Evolutionary conservation across 2,113 vertebrate species (phyloP).

Genomic region (Paramormyrops kingsleyae): DNA sequence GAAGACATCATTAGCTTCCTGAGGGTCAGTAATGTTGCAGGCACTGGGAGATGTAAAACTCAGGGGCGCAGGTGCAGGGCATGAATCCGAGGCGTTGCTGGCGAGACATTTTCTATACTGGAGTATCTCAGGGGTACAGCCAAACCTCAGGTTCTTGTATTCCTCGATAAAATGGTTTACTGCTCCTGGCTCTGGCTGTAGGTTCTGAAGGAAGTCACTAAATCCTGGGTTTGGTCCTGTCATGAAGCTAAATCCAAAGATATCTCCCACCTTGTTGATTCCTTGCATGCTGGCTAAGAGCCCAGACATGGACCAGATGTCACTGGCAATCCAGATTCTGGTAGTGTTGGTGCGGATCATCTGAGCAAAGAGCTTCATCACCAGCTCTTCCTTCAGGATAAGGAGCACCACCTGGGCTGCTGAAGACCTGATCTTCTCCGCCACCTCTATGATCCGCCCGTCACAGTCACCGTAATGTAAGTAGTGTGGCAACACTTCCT

Average conservation of each 20-base stretch:
- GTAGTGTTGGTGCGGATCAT: conserved; percentile 42
- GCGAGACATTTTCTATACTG: conserved; percentile 32
- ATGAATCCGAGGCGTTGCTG: conserved; percentile 5
- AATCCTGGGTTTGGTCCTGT: conserved; percentile 41
- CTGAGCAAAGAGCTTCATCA: conserved; percentile 45
- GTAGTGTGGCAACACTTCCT: conserved; percentile 42
- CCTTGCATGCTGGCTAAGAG: conserved; percentile 36
- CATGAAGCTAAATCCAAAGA: conserved; percentile 53
- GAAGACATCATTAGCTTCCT: conserved; percentile 43
- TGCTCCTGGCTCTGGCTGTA: conserved; percentile 34
- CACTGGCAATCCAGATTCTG: conserved; percentile 55
- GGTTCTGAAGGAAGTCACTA: conserved; percentile 43
- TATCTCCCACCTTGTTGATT: conserved; percentile 52
- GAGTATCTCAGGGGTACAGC: conserved; percentile 37
- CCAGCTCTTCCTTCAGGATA: conserved; percentile 44
- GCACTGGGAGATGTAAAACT: conserved; percentile 27
- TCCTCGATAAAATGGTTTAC: conserved; percentile 51
- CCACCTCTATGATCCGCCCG: conserved; percentile 27
- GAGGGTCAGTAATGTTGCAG: conserved; percentile 33
- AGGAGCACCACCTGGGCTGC: conserved; percentile 50
- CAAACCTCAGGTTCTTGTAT: conserved; percentile 49
- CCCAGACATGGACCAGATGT: conserved; percentile 48
- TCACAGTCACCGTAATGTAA: conserved; percentile 10
- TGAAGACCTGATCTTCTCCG: conserved; percentile 33
- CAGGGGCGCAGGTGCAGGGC: conserved; percentile 2